These are phyloP conservation scores for Nasonovia ribisnigri DNA, from an alignment of 2,888 invertebrate genomes.

Conservation along the genomic window DNA sequence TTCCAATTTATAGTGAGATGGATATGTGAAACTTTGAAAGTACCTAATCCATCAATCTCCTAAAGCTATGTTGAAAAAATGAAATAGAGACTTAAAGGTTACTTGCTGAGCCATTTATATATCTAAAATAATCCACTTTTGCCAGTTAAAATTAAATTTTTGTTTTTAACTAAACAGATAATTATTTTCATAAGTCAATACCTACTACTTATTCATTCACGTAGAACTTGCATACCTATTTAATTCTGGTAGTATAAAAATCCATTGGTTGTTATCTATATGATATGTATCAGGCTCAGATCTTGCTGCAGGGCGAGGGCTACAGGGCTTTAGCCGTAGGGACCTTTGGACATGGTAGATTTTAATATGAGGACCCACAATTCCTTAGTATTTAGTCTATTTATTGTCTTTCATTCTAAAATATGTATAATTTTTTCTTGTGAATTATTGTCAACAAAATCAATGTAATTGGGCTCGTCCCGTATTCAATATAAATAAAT, in stretches of 20 bases:
- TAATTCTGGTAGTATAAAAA: not conserved
- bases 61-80: not conserved
- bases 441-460: no score
- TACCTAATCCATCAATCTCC: slow-evolving; percentile 14
- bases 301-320: no score
- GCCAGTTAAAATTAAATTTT: not conserved
- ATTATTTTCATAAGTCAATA: not conserved
- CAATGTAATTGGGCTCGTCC: no score
- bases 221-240: not conserved
- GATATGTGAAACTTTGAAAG: slow-evolving; percentile 14
- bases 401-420: no score
- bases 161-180: not conserved
- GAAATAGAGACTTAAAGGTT: not conserved
- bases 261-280: not conserved
- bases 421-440: no score
- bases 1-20: not conserved
- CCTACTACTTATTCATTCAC: not conserved
- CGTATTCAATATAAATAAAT: no score
- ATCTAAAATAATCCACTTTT: not conserved
- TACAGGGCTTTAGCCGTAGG: no score
- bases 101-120: not conserved
- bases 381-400: no score
- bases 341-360: no score
- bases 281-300: not conserved
- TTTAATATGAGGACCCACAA: no score